These are phyloP conservation scores for Caenorhabditis becei DNA, from an alignment of 2,888 invertebrate species.

Conservation along the genomic window DNA sequence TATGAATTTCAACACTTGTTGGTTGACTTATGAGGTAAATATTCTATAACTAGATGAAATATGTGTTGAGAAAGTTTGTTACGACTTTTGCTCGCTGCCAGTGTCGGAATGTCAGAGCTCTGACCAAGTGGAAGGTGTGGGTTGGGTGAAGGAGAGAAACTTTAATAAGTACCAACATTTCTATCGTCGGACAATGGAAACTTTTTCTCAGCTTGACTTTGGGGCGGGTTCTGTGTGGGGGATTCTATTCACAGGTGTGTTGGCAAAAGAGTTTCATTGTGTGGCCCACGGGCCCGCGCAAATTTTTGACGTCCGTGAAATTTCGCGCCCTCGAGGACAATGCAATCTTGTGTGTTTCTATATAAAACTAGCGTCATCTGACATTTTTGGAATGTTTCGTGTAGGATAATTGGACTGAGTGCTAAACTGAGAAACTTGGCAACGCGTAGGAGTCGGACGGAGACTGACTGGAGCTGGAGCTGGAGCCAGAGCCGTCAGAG, in stretches of 20 bases:
- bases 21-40: constrained; percentile 3
- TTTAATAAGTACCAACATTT: constrained; percentile 3
- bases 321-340: neutral
- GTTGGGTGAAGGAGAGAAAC: neutral
- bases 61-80: neutral
- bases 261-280: constrained; percentile 7
- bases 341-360: constrained; percentile 32
- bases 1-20: constrained; percentile 7
- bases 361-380: constrained; percentile 49
- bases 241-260: constrained; percentile 5
- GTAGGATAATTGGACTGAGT: neutral
- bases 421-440: constrained; percentile 18
- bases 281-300: neutral
- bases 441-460: constrained; percentile 18
- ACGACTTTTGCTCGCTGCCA: neutral
- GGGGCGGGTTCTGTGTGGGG: constrained; percentile 6
- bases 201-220: neutral
- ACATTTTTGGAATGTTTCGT: constrained; percentile 53
- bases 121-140: neutral
- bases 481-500: neutral
- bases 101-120: too few species aligned
- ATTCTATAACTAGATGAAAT: constrained; percentile 15
- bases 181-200: neutral
- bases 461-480: neutral
- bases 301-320: constrained; percentile 6